phyloP scores from a whole-genome alignment of 1,140 invertebrate species.

The Mylabris phalerata region DNA sequence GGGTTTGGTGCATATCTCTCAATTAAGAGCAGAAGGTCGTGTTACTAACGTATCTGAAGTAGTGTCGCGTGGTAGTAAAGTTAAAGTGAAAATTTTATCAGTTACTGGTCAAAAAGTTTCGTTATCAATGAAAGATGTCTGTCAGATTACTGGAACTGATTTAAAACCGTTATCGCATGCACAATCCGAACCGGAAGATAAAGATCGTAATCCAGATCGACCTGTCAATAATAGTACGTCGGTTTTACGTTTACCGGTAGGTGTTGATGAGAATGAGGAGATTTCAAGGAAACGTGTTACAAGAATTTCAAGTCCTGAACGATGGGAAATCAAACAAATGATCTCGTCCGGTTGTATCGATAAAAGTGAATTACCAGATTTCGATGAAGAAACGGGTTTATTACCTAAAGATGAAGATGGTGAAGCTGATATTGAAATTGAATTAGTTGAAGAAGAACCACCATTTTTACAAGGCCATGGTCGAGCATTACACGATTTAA shows the following conservation, averaged over 20 bases:
- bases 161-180: slow-evolving; percentile 77
- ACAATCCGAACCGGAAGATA: slow-evolving; percentile 56
- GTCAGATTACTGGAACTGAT: slow-evolving; percentile 91
- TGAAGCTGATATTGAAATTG: slow-evolving; percentile 98
- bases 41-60: slow-evolving; percentile 94
- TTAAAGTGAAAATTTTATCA: slow-evolving; percentile 89
- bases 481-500: slow-evolving; percentile 82
- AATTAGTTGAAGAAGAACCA: slow-evolving; percentile 97
- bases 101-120: slow-evolving; percentile 91
- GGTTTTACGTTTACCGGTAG: slow-evolving; percentile 60
- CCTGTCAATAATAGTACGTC: slow-evolving; percentile 54
- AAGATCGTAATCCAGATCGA: slow-evolving; percentile 79
- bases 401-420: slow-evolving; percentile 82
- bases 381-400: slow-evolving; percentile 83
- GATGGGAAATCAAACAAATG: slow-evolving; percentile 86
- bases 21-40: slow-evolving; percentile 84
- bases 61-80: slow-evolving; percentile 82
- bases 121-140: slow-evolving; percentile 97
- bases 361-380: slow-evolving; percentile 84
- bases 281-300: slow-evolving; percentile 76
- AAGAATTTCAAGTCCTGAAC: slow-evolving; percentile 92
- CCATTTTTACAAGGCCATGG: slow-evolving; percentile 92
- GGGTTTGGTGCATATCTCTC: slow-evolving; percentile 96
- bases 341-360: slow-evolving; percentile 77
- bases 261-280: slow-evolving; percentile 65